Conservation (phyloP, 92 coral and sea anemone species). For the Bergia puertoricense region DNA sequence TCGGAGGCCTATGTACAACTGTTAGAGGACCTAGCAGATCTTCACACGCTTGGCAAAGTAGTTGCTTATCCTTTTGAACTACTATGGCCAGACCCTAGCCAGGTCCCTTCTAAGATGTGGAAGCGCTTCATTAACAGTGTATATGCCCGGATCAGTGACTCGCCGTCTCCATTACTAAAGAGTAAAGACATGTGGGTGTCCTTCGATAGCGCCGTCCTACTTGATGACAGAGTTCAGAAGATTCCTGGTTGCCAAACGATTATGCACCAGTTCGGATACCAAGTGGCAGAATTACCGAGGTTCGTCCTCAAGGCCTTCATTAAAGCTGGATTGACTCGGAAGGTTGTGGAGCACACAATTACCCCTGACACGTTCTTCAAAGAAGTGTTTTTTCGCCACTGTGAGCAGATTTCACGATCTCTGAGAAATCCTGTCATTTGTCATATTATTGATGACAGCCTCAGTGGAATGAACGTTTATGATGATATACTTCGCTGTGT, state of each 20-base stretch:
- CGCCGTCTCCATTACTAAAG: constrained; percentile 65
- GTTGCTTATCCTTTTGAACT: constrained; percentile 61
- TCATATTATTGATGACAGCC: constrained; percentile 75
- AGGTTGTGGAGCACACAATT: constrained; percentile 61
- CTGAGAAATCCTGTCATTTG: constrained; percentile 78
- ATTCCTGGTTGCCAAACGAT: constrained; percentile 65
- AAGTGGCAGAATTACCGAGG: constrained; percentile 75
- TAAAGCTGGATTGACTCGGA: constrained; percentile 58
- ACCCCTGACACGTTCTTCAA: constrained; percentile 70
- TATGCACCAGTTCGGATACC: constrained; percentile 72
- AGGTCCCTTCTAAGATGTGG: constrained; percentile 82
- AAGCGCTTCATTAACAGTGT: constrained; percentile 72
- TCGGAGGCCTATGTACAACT: constrained; percentile 83
- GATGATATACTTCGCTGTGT: constrained; percentile 53
- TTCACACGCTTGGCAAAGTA: constrained; percentile 64
- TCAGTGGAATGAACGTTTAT: constrained; percentile 55
- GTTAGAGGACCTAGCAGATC: constrained; percentile 69
- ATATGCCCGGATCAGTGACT: constrained; percentile 63
- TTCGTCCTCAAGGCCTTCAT: constrained; percentile 60
- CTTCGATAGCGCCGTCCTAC: constrained; percentile 66
- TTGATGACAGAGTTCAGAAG: constrained; percentile 69
- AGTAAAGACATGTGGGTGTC: constrained; percentile 79
- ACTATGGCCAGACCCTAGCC: constrained; percentile 86
- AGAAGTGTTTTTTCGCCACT: constrained; percentile 70
- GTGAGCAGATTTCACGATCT: constrained; percentile 54